Evolutionary conservation across 2,113 vertebrate genomes (phyloP), one percentile per base, ranked within the genome.

Genomic region (Pantherophis guttatus): DNA sequence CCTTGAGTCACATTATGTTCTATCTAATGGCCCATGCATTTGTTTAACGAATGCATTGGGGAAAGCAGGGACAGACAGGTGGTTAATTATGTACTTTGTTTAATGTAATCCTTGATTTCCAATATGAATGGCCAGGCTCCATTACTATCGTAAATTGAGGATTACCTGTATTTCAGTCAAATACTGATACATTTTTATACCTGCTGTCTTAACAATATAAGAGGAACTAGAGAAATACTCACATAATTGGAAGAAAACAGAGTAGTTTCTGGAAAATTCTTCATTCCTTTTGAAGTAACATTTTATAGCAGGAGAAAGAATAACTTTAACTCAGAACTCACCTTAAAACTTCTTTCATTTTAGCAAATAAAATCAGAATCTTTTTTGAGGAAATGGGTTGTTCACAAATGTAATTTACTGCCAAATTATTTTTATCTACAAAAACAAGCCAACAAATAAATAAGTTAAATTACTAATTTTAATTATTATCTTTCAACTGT

Each of bases 281-380:
- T 58, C 19, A 15, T 52, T 50, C 8, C 48, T 44, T 86, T 39
- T 21, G 13, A 44, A 57, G 48, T 48, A 92, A 57, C 29, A 81
- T 5, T 81, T 39, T 17, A 89, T 24, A 85, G 44, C 29, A 57
- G 21, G 10, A 53, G 48, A 87, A 54, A 54, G 17, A 33, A 53
- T 65, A 12, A 8, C n/a, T 75, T 24, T 75, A 2, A 87, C 15
- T 91, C 53, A 50, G 39, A 50, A 92, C 96, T 97, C 92, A 97
- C 97, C 97, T 97, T 88, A 96, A 86, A 93, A 96, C 54, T 92
- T 95, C 92, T 24, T 95, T 90, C 93, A 96, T 8, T 91, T 95
- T 92, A 94, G 93, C 86, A 29, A 65, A 85, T 91, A n/a, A 92
- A 92, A 17, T 90, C 29, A 0, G 0, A 70, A 53, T 92, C 81